Evolutionary conservation across 2,797 vertebrate species (phyloP).

Genomic region (Chrysocyon brachyurus): DNA sequence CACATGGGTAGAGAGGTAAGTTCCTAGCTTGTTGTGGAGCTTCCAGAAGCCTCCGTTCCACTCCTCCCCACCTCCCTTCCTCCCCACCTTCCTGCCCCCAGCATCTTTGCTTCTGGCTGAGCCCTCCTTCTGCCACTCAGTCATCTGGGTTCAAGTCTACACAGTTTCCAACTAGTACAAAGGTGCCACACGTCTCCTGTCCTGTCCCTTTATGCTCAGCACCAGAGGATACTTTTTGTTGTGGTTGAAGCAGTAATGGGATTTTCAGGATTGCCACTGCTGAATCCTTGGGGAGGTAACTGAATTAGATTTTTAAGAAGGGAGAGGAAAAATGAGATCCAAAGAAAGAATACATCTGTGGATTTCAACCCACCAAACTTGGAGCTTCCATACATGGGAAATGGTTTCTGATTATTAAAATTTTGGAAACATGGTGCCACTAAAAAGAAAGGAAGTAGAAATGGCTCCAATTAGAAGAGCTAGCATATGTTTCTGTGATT

Average conservation of each 20-base stretch:
- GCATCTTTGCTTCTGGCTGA: background rate
- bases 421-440: slow-evolving; percentile 40
- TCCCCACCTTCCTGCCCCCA: background rate
- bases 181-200: background rate
- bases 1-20: background rate
- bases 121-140: background rate
- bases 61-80: background rate
- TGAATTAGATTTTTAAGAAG: background rate
- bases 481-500: slow-evolving; percentile 76
- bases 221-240: slow-evolving; percentile 20
- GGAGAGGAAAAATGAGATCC: slow-evolving; percentile 33
- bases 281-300: slow-evolving; percentile 16
- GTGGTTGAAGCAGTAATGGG: slow-evolving; percentile 5
- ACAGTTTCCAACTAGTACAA: background rate
- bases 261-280: slow-evolving; percentile 25
- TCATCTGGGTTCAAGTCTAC: background rate
- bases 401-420: slow-evolving; percentile 70
- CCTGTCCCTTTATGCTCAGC: background rate
- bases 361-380: background rate
- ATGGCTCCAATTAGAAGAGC: slow-evolving; percentile 58
- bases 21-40: background rate
- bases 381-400: slow-evolving; percentile 43
- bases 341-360: slow-evolving; percentile 30
- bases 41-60: background rate
- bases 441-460: slow-evolving; percentile 65